A percentile compares a stretch with the other conserved stretches of the same genome.
Evolutionary conservation across 2,113 vertebrate species (phyloP).

Genomic region (Rutilus rutilus): DNA sequence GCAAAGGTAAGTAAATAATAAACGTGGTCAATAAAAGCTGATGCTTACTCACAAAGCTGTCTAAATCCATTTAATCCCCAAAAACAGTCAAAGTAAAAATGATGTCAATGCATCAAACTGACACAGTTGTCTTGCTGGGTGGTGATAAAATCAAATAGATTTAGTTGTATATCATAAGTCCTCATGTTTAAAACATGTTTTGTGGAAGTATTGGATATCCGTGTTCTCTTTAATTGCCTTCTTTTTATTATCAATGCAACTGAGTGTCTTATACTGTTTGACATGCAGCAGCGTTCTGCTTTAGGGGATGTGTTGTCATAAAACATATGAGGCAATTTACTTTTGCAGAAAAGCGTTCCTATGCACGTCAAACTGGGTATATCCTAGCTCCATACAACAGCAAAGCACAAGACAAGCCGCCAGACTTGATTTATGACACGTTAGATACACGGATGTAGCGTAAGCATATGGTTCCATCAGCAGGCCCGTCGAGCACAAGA

Average conservation of each 20-base stretch:
- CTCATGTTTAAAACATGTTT: conserved; percentile 49
- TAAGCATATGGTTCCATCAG: conserved; percentile 29
- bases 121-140: conserved; percentile 12
- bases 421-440: conserved; percentile 43
- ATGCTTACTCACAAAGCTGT: background rate
- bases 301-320: conserved; percentile 16
- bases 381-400: background rate
- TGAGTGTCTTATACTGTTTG: conserved; percentile 14
- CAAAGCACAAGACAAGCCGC: background rate
- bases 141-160: conserved; percentile 33
- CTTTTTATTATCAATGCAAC: conserved; percentile 42
- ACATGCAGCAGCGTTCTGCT: conserved; percentile 13
- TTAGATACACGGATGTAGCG: conserved; percentile 1
- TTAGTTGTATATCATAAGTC: conserved; percentile 17
- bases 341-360: background rate
- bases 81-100: conserved; percentile 17
- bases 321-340: conserved; percentile 42
- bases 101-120: conserved; percentile 49
- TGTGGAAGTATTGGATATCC: conserved; percentile 9
- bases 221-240: conserved; percentile 46
- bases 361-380: background rate
- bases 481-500: conserved; percentile 6
- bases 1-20: conserved; percentile 14
- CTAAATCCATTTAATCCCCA: background rate
- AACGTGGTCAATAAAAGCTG: background rate